Evolutionary conservation across 2,113 vertebrate genomes (phyloP).

Genomic region (Tragelaphus imberbis): DNA sequence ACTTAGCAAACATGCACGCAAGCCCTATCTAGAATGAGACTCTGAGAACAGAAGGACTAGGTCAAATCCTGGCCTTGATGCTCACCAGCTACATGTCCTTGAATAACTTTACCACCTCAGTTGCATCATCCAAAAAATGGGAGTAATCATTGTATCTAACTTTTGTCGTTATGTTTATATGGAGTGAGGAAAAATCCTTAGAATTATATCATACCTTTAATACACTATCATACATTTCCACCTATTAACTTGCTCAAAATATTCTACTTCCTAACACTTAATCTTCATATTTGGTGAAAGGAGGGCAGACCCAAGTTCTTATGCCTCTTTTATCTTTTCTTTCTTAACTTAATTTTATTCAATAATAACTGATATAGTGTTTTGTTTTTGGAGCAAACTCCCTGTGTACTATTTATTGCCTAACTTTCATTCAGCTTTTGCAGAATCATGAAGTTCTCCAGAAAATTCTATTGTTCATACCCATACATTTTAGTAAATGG

Average conservation of each 20-base stretch:
- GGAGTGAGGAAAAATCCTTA: not conserved
- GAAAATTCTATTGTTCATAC: not conserved
- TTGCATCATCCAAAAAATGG: not conserved
- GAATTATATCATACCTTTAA: not conserved
- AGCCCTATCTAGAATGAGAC: not conserved
- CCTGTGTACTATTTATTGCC: not conserved
- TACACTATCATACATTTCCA: not conserved
- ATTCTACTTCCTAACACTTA: not conserved
- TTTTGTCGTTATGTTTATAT: not conserved
- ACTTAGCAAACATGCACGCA: not conserved
- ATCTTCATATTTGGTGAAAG: not conserved
- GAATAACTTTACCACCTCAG: not conserved
- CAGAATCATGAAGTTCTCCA: not conserved
- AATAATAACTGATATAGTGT: not conserved
- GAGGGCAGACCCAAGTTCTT: not conserved
- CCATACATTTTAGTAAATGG: not conserved
- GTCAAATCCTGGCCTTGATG: not conserved
- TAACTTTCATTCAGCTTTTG: not conserved
- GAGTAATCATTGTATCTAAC: not conserved
- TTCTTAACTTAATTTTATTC: not conserved
- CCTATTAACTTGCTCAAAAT: not conserved
- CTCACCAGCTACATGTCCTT: not conserved
- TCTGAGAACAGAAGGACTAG: not conserved
- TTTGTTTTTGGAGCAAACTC: not conserved
- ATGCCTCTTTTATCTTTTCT: not conserved